Evolutionary conservation across 2,888 invertebrate species (phyloP).

Genomic region (Andricus quercusramuli): DNA sequence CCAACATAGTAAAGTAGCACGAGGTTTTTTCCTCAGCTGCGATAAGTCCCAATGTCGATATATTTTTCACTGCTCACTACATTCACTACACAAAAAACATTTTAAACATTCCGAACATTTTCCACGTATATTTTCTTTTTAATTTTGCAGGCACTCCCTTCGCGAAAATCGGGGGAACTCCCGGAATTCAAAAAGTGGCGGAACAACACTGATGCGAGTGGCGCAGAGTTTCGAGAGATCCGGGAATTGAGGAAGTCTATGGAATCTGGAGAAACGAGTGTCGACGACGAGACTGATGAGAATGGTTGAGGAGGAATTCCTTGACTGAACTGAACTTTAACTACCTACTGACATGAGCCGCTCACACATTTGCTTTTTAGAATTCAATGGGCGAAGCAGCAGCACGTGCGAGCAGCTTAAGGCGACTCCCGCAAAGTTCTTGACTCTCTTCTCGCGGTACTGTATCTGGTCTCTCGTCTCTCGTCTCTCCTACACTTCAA

Average conservation of each 20-base stretch:
- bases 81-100: background rate
- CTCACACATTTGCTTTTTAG: slow-evolving; percentile 1
- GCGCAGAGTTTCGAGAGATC: background rate
- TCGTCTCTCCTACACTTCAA: slow-evolving; percentile 1
- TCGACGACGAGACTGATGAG: background rate
- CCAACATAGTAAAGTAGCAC: background rate
- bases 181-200: background rate
- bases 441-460: slow-evolving; percentile 8
- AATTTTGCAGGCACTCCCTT: background rate
- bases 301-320: slow-evolving; percentile 44
- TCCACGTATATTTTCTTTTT: background rate
- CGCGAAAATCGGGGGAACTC: background rate
- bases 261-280: background rate
- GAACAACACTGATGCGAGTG: slow-evolving; percentile 17
- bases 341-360: background rate
- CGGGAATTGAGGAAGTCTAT: background rate
- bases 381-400: slow-evolving; percentile 47
- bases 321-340: slow-evolving; percentile 43
- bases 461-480: background rate
- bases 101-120: background rate
- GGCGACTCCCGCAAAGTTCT: slow-evolving; percentile 51
- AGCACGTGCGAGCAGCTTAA: slow-evolving; percentile 56
- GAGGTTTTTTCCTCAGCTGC: slow-evolving; percentile 1
- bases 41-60: slow-evolving; percentile 14
- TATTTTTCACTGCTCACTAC: slow-evolving; percentile 10